Evolutionary conservation across 1,140 invertebrate species (phyloP), one percentile per base, ranked within the genome.

Genomic region (Zaprionus inermis): DNA sequence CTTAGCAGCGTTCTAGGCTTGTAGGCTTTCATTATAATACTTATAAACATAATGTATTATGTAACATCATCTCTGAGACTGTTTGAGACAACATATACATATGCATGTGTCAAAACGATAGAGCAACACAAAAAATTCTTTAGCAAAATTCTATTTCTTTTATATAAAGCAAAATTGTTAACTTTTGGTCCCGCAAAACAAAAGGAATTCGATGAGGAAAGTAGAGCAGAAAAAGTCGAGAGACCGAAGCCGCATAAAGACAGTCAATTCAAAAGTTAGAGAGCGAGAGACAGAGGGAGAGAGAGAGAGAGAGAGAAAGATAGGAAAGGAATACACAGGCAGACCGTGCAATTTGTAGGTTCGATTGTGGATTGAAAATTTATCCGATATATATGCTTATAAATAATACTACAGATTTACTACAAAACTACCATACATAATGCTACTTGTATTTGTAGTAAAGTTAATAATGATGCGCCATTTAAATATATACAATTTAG

Each of bases 271-370:
- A 44, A 44, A 16, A 44, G 10, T 28, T 28, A 5, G 24, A 72
- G 38, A 65, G 24, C 41, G 22, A 57, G 20, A 10, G 7, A 69
- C 32, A 73, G 3, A 56, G n/a, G n/a, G 38, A 65, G 24, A 51
- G 22, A 57, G 20, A 10, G 7, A 69, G 38, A 73, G 3, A 56
- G n/a, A 11, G 3, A 16, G 20, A 28, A 28, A 28, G 24, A 28
- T 28, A 60, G 16, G 30, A 22, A 11, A n/a, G 12, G 12, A 32
- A 56, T 22, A 81, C 72, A 88, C 65, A 79, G 68, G 79, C 67
- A 82, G 76, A 88, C 79, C 83, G 84, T 89, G 84, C 84, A 89
- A 89, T 89, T 89, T 79, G 83, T 86, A 86, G 82, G 79, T 79
- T 85, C 71, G 77, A 86, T 74, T 75, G 72, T 64, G 79, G 65